Evolutionary conservation across 2,113 vertebrate genomes (phyloP), one percentile per base, ranked within the genome.

Genomic region (Halichoeres trimaculatus): DNA sequence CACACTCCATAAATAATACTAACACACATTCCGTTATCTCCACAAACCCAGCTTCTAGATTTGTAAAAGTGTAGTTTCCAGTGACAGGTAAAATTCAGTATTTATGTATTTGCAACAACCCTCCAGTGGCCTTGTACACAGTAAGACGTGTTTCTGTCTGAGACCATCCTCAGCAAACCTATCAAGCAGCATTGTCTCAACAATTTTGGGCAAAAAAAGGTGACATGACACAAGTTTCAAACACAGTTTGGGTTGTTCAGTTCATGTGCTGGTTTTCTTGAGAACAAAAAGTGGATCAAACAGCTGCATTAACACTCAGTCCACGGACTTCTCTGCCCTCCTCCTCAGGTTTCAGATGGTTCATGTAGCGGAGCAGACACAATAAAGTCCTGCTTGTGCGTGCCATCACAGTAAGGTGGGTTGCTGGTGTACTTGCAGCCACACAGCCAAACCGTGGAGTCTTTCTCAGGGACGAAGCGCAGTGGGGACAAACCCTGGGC

Each of bases 361-460:
- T 71, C 62, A 2, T 74, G 73, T 1, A 86, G 66, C 0, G 76
- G 36, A 1, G 87, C 84, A 13, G 69, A 84, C 17, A 69, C 86
- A 0, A 95, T 75, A 1, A 72, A 88, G 41, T 91, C 87, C 19
- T 83, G 87, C 40, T 84, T 93, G 87, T 97, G 96, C 11, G 94
- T 94, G 0, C 95, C 95, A 0, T 97, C 95, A 0, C 96, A 96
- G 88, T 92, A 96, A 0, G 96, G 96, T 2, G 94, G 91, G 19
- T 50, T 88, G 63, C 70, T 84, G 4, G 95, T 96, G 69, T 90
- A 88, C 7, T 97, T 97, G 89, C 96, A 96, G 19, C 95, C 94
- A 9, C 95, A 97, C 14, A 97, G 86, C 90, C 83, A 86, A 30
- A 76, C 92, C 0, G 30, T 56, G 11, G 56, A 4, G 6, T 92